Evolutionary conservation across 1,140 invertebrate genomes (phyloP), one percentile per base, ranked within the genome.

Genomic region (Macrobrachium rosenbergii): DNA sequence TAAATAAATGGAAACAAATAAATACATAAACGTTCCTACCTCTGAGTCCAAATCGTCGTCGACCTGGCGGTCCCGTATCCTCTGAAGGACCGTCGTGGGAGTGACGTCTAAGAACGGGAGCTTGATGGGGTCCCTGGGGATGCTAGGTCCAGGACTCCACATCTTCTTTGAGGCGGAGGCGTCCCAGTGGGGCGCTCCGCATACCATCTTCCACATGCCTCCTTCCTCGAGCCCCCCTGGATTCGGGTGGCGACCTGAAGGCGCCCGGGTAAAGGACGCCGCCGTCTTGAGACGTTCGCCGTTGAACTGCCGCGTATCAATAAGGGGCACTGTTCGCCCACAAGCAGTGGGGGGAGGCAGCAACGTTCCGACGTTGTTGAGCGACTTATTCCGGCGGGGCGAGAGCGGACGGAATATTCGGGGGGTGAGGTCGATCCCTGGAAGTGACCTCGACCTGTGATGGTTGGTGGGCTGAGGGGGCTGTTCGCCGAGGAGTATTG

Each of bases 91-190:
- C 5, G 83, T 89, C 69, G 67, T 76, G 43, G 78, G 88, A 19
- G 88, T 81, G 45, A 89, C 88, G 37, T 89, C 88, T 28, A 89
- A 79, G 83, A 89, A 89, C 69, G 88, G 88, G 21, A 89, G 72
- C 78, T 85, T 89, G 72, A 85, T 60, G 69, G 88, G 79, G 7
- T 89, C 72, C 64, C 88, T 81, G 52, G 76, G 59, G 59, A 78
- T 21, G 16, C 69, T 64, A 8, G 88, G 83, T 21, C 82, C 78
- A 16, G 88, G 88, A 73, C 88, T 89, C 88, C 88, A 89, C 88
- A 89, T 89, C 83, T 89, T 89, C 83, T 89, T 89, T 0, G 52
- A 52, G 28, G 64, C 58, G 6, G 82, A 23, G 28, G 77, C 45
- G 60, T 89, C 88, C 88, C 88, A 89, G 72, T 89, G 88, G 6